A percentile compares a stretch with the other conserved stretches of the same genome.
Conservation (phyloP, 2,888 invertebrate genomes). For the Nowickia ferox region DNA sequence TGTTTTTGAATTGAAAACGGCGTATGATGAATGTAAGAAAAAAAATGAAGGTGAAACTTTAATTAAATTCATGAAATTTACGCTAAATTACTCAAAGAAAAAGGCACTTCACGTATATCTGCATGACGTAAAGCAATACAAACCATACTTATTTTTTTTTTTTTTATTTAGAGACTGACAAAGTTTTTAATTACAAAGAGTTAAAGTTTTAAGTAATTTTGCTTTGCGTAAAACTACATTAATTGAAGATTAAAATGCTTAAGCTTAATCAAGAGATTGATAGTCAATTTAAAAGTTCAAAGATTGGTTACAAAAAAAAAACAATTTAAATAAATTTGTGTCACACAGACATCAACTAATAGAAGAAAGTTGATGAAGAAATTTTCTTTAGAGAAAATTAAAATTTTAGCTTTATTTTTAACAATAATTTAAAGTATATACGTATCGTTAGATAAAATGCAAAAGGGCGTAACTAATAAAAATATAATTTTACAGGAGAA, state of each 20-base stretch:
- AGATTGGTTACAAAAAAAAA: neutral
- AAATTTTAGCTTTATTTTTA: too few relatives aligned
- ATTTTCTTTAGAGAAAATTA: too few relatives aligned
- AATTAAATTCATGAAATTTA: slow-evolving; percentile 62
- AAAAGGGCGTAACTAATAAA: too few relatives aligned
- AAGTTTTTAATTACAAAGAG: slow-evolving; percentile 36
- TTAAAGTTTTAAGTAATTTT: slow-evolving; percentile 17
- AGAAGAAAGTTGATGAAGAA: too few relatives aligned
- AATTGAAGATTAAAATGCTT: neutral
- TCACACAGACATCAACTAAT: too few relatives aligned
- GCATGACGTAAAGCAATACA: neutral
- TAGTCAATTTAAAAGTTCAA: neutral
- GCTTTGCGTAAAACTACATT: neutral
- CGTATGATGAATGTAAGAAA: slow-evolving; percentile 46
- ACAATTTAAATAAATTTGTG: too few relatives aligned
- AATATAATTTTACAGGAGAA: too few relatives aligned
- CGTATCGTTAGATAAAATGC: too few relatives aligned
- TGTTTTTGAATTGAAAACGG: neutral
- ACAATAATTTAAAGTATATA: too few relatives aligned
- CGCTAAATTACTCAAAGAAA: slow-evolving; percentile 56
- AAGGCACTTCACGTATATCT: neutral
- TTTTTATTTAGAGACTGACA: slow-evolving; percentile 7
- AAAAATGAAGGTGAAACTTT: slow-evolving; percentile 46
- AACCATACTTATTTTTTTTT: neutral
- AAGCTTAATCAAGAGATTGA: neutral